Base-by-base conservation (phyloP, 1,140 invertebrate species). In the Uloborus diversus region DNA sequence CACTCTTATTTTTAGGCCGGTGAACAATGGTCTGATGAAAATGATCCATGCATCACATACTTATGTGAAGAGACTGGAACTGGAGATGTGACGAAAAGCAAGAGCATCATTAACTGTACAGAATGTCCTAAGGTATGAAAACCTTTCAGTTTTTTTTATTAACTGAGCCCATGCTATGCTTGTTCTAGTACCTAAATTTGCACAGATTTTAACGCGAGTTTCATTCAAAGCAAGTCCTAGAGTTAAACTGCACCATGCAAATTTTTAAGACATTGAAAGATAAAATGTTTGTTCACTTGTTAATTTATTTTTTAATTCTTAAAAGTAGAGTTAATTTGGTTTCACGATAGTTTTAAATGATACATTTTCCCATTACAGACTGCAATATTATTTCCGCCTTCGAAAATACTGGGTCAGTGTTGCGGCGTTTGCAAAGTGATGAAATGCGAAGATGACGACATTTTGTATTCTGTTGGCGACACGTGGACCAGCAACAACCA, bases 381-480 rank as follows among this genome's bases (percentile, higher is more conserved):
- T 30, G 61, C 73, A 20, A n/a, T 33, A 1, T 66, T 49, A 14
- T 53, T 78, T n/a, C 61, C 73, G 0, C 73, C 73, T 11, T 78
- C 73, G 0, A 78, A 78, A 32, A 30, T 42, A 2, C 62, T 78
- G n/a, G 73, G 73, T 1, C 73, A 88, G 23, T 94, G 93, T 85
- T 94, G 93, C 83, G 93, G 93, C 3, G 86, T 89, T 73, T 94
- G 93, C 79, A 85, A 89, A 27, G 91, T 91, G 86, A 86, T 88
- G 0, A 87, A 87, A 30, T 94, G 93, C 82, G 84, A 93, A 0
- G 85, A 91, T 17, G 89, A 89, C 0, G 89, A 89, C 2, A 76
- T 83, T 3, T 81, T 89, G 9, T 89, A 88, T 47, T 76, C 89
- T 35, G 84, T 90, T 32, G 84, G 84, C 9, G 82, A 82, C 13